Percentiles rank a stretch among this genome's conserved stretches.
These are phyloP conservation scores for Aurelia sp. DNA, from an alignment of 30 jellyfish, hydroid and myxozoan species.

Conservation along the genomic window DNA sequence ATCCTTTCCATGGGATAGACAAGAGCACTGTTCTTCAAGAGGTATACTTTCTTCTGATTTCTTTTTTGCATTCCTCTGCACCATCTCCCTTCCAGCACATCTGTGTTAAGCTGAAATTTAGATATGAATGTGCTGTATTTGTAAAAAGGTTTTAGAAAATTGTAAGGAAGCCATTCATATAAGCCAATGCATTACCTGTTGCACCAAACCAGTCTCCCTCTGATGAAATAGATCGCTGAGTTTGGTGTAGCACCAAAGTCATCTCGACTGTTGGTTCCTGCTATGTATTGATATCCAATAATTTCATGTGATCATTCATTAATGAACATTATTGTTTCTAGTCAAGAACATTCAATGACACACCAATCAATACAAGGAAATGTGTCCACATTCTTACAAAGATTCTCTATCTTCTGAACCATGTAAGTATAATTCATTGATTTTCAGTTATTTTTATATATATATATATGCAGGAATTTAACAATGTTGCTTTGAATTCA, in stretches of 20 bases:
- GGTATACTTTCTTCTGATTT: conserved; percentile 37
- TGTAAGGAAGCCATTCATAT: no score
- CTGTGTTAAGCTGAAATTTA: no score
- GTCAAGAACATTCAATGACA: conserved; percentile 92
- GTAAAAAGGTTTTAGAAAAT: no score
- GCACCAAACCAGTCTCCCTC: no score
- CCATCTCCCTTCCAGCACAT: neutral
- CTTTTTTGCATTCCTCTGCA: neutral
- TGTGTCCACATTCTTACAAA: conserved; percentile 89
- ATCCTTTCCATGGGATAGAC: conserved; percentile 86
- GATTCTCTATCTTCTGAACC: conserved; percentile 86
- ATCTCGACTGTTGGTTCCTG: neutral
- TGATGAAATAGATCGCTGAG: neutral
- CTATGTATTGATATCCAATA: no score
- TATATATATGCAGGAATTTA: no score
- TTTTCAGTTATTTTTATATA: no score
- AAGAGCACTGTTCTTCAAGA: conserved; percentile 96
- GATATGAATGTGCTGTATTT: no score
- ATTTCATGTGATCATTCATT: neutral
- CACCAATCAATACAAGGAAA: conserved; percentile 94
- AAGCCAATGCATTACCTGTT: no score
- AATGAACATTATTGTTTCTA: neutral
- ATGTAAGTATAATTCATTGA: conserved; percentile 50
- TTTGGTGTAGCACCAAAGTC: neutral
- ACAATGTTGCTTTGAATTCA: no score